Evolutionary conservation across 2,113 vertebrate genomes (phyloP).

Genomic region (Ursus arctos): DNA sequence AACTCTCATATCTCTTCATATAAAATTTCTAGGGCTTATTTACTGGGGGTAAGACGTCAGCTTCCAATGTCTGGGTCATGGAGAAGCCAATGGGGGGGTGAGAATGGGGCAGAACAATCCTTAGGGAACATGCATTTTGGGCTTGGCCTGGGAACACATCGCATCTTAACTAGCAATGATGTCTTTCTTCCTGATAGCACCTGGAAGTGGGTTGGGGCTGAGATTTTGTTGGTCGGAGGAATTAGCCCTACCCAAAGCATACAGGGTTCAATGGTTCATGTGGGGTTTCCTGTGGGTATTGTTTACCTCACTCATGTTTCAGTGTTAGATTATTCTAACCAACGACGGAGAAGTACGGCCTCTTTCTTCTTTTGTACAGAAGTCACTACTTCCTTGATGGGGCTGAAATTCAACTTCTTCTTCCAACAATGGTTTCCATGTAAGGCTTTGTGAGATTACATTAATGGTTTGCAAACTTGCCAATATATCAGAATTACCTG

Average conservation of each 20-base stretch:
- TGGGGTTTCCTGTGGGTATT: not conserved
- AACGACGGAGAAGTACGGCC: not conserved
- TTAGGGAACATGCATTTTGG: not conserved
- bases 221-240: not conserved
- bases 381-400: slow-evolving; percentile 43
- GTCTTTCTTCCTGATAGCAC: not conserved
- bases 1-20: not conserved
- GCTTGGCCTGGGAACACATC: not conserved
- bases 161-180: not conserved
- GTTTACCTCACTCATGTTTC: not conserved
- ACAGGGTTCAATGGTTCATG: not conserved
- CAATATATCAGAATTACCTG: not conserved
- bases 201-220: not conserved
- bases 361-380: not conserved
- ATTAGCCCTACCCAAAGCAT: not conserved
- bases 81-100: not conserved
- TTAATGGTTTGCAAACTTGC: not conserved
- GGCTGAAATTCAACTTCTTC: not conserved
- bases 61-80: not conserved
- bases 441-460: not conserved
- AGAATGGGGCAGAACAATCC: not conserved
- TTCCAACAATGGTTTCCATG: not conserved
- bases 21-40: not conserved
- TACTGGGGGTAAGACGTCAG: not conserved
- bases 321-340: not conserved